Evolutionary conservation across 2,113 vertebrate genomes (phyloP), one percentile per base, ranked within the genome.

Genomic region (Larimichthys polyactis): DNA sequence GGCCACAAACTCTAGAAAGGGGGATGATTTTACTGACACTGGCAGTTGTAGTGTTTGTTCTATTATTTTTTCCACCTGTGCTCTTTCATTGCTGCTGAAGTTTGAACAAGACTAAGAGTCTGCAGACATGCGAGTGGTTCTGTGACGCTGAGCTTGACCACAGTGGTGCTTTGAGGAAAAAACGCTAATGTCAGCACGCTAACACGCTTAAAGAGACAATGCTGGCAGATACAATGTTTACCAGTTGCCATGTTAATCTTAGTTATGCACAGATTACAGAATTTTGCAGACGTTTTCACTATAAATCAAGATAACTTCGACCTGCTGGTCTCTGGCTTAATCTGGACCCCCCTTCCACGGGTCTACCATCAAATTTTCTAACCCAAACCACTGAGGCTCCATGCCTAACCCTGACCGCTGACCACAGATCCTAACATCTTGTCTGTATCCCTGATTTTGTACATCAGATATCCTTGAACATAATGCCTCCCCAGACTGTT

Each of bases 51-150:
- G 9, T 44, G 11, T 81, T 75, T 54, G 17, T 54, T 65, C 48
- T 15, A 24, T 71, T 78, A 70, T 85, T 87, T 70, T 85, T 84
- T 75, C 80, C 71, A 43, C 44, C 32, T 48, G 19, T 5, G n/a
- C 59, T 32, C 17, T 59, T 70, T 69, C 44, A 64, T 54, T 27
- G 60, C 52, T 44, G n/a, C 52, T 22, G 43, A 49, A 36, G 73
- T 54, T 36, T 70, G 36, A 85, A 84, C 22, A 67, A 54, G 62
- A 27, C 46, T 4, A 2, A 65, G 32, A 24, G 43, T 65, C 29
- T 16, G 5, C 40, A 24, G 46, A 15, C 29, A 46, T 8, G 22
- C 64, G 10, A 15, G 16, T 22, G 4, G 27, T 43, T 32, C 49
- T 57, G 54, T 54, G 17, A 46, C 1, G 19, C 64, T 24, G 44